Evolutionary conservation across 2,113 vertebrate species (phyloP).

Genomic region (Hirundichthys speculiger): DNA sequence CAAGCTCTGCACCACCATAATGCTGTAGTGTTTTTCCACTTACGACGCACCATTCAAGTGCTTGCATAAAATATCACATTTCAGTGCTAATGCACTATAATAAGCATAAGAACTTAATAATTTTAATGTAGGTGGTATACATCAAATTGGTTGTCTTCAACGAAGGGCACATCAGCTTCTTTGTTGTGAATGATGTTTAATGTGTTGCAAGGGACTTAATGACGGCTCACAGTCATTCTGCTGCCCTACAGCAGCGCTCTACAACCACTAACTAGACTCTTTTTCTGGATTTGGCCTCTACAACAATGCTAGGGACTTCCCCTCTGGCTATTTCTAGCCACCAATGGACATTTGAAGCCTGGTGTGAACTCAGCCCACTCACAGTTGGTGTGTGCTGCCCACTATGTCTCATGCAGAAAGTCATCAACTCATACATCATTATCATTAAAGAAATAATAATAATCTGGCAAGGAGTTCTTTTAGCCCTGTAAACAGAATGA

Average conservation of each 20-base stretch:
- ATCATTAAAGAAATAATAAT: no score
- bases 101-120: not conserved
- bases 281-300: conserved; percentile 34
- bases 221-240: not conserved
- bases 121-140: not conserved
- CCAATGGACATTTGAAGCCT: conserved; percentile 52
- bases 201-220: conserved; percentile 13
- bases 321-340: conserved; percentile 73
- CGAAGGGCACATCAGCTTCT: not conserved
- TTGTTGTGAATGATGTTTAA: conserved; percentile 1
- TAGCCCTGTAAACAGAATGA: conserved; percentile 29
- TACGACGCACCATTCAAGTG: conserved; percentile 34
- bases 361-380: conserved; percentile 44
- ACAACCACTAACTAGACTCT: conserved; percentile 33
- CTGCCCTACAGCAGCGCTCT: not conserved
- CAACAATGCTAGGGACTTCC: conserved; percentile 75
- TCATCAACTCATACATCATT: conserved; percentile 30
- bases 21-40: conserved; percentile 49
- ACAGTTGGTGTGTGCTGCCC: conserved; percentile 27
- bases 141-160: not conserved
- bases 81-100: not conserved
- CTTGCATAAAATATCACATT: conserved; percentile 10
- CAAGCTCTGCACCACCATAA: conserved; percentile 46
- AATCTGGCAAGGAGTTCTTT: no score
- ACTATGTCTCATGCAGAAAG: conserved; percentile 22